These are phyloP conservation scores for Allygus modestus DNA, from an alignment of 2,888 invertebrate species.

Conservation along the genomic window DNA sequence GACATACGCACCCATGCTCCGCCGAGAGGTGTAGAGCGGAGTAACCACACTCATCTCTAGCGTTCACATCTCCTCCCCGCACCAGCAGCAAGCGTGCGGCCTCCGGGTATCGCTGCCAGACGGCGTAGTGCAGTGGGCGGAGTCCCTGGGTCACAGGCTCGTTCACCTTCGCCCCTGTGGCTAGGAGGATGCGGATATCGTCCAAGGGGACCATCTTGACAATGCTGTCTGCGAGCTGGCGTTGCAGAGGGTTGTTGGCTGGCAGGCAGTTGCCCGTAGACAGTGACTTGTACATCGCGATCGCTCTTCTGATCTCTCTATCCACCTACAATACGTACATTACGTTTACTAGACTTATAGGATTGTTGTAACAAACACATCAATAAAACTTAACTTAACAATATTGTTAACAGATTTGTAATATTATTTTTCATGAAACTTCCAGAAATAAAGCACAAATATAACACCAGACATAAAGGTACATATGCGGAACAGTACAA, in stretches of 20 bases:
- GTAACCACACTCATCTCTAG: conserved; percentile 93
- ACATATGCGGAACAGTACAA: too few relatives aligned
- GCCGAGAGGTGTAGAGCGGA: conserved; percentile 94
- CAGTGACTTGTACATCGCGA: conserved; percentile 57
- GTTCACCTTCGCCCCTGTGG: conserved; percentile 89
- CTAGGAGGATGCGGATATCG: conserved; percentile 90
- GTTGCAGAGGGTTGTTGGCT: conserved; percentile 83
- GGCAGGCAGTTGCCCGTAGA: conserved; percentile 39
- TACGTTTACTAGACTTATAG: not conserved
- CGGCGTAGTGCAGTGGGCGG: conserved; percentile 94
- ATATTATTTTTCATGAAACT: too few relatives aligned
- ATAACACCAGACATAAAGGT: too few relatives aligned
- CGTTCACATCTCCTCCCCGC: conserved; percentile 89
- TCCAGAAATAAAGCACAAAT: too few relatives aligned
- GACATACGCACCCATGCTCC: conserved; percentile 88
- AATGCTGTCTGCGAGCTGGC: conserved; percentile 93
- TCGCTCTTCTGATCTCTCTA: conserved; percentile 11
- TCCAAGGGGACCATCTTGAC: conserved; percentile 91
- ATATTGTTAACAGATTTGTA: too few relatives aligned
- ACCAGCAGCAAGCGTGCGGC: conserved; percentile 89
- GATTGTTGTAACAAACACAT: too few relatives aligned
- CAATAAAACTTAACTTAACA: too few relatives aligned
- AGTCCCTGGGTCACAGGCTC: conserved; percentile 92
- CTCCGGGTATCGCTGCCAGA: conserved; percentile 90
- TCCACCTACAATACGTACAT: not conserved